Evolutionary conservation across 2,113 vertebrate genomes (phyloP).

Genomic region (Datnioides undecimradiatus): DNA sequence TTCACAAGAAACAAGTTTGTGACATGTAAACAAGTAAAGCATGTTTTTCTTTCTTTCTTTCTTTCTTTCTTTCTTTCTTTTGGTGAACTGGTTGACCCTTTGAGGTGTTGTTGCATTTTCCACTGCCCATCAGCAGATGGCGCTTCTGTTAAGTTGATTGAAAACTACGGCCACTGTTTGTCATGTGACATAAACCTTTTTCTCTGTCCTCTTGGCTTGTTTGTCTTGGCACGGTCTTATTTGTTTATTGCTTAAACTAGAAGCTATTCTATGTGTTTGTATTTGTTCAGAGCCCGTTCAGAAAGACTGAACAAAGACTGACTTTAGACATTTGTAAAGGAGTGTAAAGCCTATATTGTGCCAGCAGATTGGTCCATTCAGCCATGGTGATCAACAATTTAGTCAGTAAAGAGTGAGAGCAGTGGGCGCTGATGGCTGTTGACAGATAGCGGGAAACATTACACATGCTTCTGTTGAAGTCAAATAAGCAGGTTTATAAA

Average conservation of each 20-base stretch:
- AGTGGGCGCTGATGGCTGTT: background rate
- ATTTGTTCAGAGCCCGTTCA: background rate
- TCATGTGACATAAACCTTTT: background rate
- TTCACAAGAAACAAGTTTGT: no score
- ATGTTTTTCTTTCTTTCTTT: background rate
- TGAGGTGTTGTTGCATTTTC: background rate
- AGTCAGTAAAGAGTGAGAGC: background rate
- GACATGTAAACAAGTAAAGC: no score
- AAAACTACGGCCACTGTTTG: background rate
- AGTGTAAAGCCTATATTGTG: no score
- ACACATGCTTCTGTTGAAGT: background rate
- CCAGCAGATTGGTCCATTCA: background rate
- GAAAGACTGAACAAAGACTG: background rate
- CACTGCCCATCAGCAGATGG: conserved; percentile 12
- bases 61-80: background rate
- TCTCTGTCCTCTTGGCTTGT: no score
- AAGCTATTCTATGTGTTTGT: no score
- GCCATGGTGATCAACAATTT: background rate
- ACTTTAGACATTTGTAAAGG: background rate
- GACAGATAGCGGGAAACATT: background rate
- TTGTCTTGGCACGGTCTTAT: no score
- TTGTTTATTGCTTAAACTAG: no score
- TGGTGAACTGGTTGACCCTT: background rate
- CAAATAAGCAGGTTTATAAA: background rate
- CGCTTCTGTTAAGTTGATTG: background rate